Conservation (phyloP, 2,797 vertebrate species). For the Oceanodroma leucorhoa region DNA sequence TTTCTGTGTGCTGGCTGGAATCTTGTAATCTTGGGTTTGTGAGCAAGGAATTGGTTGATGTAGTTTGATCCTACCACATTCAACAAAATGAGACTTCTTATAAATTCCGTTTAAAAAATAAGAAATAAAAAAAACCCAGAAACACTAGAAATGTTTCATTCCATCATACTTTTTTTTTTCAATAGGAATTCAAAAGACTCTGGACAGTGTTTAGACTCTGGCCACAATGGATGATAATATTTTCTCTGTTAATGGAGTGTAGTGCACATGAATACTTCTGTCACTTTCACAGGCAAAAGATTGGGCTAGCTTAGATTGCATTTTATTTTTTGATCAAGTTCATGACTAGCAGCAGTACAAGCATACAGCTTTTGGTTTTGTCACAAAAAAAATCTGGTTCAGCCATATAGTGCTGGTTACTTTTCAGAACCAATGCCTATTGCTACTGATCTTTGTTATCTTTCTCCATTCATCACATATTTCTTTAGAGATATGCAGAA, state of each 20-base stretch:
- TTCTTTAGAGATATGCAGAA: not conserved
- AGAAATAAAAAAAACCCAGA: rapidly evolving
- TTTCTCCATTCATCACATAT: not conserved
- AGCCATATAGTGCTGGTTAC: not conserved
- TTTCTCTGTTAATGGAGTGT: not conserved
- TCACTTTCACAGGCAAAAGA: not conserved
- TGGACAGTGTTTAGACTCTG: not conserved
- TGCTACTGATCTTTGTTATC: not conserved
- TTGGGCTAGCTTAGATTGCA: not conserved
- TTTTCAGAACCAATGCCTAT: not conserved
- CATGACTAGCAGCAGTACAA: not conserved
- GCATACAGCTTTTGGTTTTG: not conserved
- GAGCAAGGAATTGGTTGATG: not conserved
- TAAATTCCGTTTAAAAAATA: not conserved
- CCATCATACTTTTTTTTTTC: not conserved
- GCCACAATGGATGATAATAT: not conserved
- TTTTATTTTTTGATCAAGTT: not conserved
- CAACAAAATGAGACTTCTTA: not conserved
- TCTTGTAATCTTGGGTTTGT: not conserved
- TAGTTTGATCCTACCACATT: not conserved
- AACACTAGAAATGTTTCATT: not conserved
- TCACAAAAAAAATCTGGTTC: not conserved
- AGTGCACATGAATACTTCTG: not conserved
- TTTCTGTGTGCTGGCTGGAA: not conserved
- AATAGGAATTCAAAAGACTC: not conserved